Evolutionary conservation across 2,797 vertebrate species (phyloP), one percentile per base, ranked within the genome.

Genomic region (Chloroceryle amazona): DNA sequence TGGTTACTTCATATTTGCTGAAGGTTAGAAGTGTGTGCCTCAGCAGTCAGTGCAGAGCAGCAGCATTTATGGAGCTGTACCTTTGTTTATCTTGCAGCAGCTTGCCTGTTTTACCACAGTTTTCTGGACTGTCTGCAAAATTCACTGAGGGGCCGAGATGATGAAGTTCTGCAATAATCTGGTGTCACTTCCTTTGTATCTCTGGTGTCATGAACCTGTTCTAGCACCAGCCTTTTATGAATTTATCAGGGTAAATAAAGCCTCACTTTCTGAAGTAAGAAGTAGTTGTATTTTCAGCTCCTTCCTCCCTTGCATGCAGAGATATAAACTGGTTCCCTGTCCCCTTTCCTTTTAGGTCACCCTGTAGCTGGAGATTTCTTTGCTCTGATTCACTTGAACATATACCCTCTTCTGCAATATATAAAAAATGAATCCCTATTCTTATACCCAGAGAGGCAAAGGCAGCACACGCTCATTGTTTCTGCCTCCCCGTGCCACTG

Each of bases 291-390:
- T 74, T 79, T 81, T 84, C 54, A 61, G 23, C 66, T 80, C 52
- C 46, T 66, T 63, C 33, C 33, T 86, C 71, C 67, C 67, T 73
- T 62, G 23, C 41, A 26, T 80, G 6, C 44, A 60, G 42, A 87
- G 44, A n/a, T 20, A 84, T 4, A 66, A 83, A 81, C 35, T 10
- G 35, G 81, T 79, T 87, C 31, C 29, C 9, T 21, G 3, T 3
- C 6, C 9, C 7, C 22, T 84, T 55, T 68, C 70, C 65, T 66
- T 61, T 80, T 68, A 84, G 70, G 47, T 88, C 49, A 65, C 41
- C 25, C 82, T 81, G 61, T 81, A 87, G 91, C 58, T 33, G 39
- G 75, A 58, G 46, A 62, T 95, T 89, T 84, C 41, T 68, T 81
- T 28, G 25, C 71, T 55, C 66, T 86, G 52, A 42, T 68, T 65